Evolutionary conservation across 92 coral and sea anemone genomes (phyloP).

Genomic region (Muricea muricata): DNA sequence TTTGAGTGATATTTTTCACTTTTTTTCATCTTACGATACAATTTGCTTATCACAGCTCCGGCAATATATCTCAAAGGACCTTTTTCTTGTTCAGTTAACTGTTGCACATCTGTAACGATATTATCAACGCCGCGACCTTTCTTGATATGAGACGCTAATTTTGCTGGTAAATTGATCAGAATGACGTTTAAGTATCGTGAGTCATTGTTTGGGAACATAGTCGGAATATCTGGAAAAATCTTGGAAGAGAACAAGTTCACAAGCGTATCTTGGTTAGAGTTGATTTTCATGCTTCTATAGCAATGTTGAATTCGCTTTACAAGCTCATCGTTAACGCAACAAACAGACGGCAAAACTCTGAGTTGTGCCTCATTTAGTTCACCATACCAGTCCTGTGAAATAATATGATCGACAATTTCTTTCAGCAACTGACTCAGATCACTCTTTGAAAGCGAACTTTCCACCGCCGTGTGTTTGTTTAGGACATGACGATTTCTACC

Average conservation of each 20-base stretch:
- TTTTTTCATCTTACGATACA: neutral
- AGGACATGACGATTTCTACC: slow-evolving; percentile 2
- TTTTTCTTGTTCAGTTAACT: slow-evolving; percentile 8
- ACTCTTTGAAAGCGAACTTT: neutral
- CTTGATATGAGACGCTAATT: neutral
- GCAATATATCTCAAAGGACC: slow-evolving; percentile 14
- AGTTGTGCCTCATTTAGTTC: neutral
- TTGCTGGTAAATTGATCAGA: slow-evolving; percentile 8
- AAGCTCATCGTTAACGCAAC: neutral
- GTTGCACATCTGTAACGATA: neutral
- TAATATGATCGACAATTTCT: slow-evolving; percentile 1
- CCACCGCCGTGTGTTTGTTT: neutral
- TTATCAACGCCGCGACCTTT: neutral
- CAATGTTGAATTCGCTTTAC: slow-evolving; percentile 9
- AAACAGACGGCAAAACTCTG: neutral
- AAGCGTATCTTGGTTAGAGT: slow-evolving; percentile 10
- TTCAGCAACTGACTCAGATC: neutral
- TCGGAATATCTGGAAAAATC: neutral
- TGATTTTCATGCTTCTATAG: slow-evolving; percentile 15
- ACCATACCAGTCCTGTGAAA: slow-evolving; percentile 8
- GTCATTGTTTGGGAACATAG: slow-evolving; percentile 7
- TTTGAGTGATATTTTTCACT: neutral
- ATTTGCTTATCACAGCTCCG: slow-evolving; percentile 2
- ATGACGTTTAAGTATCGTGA: neutral
- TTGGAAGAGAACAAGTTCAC: slow-evolving; percentile 3